Evolutionary conservation across 2,888 invertebrate genomes (phyloP).

Genomic region (Yponomeuta cagnagella): DNA sequence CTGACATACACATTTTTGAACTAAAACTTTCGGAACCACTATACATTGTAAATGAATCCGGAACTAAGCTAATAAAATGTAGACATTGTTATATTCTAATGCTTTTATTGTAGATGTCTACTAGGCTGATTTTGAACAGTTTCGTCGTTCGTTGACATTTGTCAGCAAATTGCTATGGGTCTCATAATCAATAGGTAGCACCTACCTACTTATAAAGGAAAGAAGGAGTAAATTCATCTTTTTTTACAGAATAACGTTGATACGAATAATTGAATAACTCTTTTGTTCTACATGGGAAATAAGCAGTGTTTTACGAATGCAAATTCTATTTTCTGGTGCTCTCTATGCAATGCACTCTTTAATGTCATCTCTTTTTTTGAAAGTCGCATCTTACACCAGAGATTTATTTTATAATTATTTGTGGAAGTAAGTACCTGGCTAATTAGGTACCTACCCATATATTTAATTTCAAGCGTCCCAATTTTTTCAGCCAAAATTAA

Average conservation of each 20-base stretch:
- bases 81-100: not conserved
- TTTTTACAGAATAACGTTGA: not conserved
- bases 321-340: constrained; percentile 2
- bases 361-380: constrained; percentile 8
- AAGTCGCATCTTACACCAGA: not conserved
- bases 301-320: not conserved
- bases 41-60: too few species aligned
- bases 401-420: not conserved
- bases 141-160: not conserved
- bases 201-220: not conserved
- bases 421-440: too few species aligned
- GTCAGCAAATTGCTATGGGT: not conserved
- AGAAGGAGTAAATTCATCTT: not conserved
- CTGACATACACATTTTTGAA: not conserved
- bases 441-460: too few species aligned
- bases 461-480: too few species aligned
- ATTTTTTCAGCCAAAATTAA: too few species aligned
- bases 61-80: too few species aligned
- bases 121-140: not conserved
- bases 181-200: not conserved
- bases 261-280: not conserved
- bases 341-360: not conserved
- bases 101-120: too few species aligned
- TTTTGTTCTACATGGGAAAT: constrained; percentile 11
- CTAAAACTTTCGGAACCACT: too few species aligned